phyloP scores from a whole-genome alignment of 2,113 vertebrate species.

The Setophaga coronata region DNA sequence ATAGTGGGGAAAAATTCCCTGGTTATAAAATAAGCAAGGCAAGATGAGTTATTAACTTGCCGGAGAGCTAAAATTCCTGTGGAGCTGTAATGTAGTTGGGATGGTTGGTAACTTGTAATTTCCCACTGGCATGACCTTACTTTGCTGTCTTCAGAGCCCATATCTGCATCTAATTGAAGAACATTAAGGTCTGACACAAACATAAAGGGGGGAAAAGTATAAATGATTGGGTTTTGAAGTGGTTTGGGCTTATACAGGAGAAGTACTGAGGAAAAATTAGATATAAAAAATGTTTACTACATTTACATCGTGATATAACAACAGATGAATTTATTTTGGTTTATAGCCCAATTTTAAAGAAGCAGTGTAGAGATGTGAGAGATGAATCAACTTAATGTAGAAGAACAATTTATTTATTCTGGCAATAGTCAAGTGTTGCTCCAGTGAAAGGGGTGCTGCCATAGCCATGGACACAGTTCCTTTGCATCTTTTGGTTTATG shows the following conservation, averaged over 20 bases:
- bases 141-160: background rate
- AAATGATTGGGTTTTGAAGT: background rate
- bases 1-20: background rate
- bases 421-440: background rate
- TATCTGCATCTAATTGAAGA: background rate
- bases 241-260: background rate
- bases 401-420: background rate
- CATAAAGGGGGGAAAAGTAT: background rate
- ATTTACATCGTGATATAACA: background rate
- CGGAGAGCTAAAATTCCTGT: background rate
- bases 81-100: background rate
- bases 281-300: background rate
- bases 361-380: background rate
- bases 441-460: background rate
- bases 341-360: background rate
- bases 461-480: background rate
- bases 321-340: background rate
- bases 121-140: background rate
- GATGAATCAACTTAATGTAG: background rate
- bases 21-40: background rate
- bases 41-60: background rate
- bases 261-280: background rate
- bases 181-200: background rate
- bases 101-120: background rate
- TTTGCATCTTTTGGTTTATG: background rate